phyloP scores from a whole-genome alignment of 2,797 vertebrate species.

The Ateles fusciceps region DNA sequence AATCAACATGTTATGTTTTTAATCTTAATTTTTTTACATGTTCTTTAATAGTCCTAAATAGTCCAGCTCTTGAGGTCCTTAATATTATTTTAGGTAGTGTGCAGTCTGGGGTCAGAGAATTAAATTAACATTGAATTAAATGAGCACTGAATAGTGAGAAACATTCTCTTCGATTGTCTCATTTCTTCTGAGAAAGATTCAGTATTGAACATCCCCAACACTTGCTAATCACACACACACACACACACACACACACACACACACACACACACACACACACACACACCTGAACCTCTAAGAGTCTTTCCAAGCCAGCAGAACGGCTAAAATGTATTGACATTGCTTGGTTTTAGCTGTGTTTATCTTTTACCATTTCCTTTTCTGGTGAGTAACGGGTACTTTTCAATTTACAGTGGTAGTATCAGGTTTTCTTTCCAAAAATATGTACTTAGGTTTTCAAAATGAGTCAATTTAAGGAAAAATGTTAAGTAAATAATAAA shows the following conservation, averaged over 20 bases:
- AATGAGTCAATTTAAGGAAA: background rate
- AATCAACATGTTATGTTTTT: background rate
- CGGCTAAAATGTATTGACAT: background rate
- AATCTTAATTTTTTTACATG: background rate
- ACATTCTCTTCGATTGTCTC: background rate
- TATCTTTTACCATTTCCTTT: constrained; percentile 20
- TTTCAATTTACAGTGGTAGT: background rate
- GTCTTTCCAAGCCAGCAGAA: background rate
- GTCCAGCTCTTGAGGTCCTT: background rate
- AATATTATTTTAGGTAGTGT: background rate
- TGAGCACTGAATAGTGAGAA: background rate
- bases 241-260: too few species aligned
- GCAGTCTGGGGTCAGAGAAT: background rate
- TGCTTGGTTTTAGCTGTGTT: background rate
- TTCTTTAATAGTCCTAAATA: background rate
- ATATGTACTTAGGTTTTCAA: background rate
- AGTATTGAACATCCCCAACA: background rate
- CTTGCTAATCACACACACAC: background rate
- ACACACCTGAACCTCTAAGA: background rate
- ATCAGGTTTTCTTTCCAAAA: constrained; percentile 23
- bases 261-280: background rate
- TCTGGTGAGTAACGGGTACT: background rate
- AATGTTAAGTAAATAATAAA: background rate
- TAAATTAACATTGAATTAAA: background rate
- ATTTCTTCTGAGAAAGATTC: background rate